A percentile compares a stretch with the other conserved stretches of the same genome.
These are phyloP conservation scores for Tachuris rubrigastra DNA, from an alignment of 2,113 vertebrate species.

Conservation along the genomic window DNA sequence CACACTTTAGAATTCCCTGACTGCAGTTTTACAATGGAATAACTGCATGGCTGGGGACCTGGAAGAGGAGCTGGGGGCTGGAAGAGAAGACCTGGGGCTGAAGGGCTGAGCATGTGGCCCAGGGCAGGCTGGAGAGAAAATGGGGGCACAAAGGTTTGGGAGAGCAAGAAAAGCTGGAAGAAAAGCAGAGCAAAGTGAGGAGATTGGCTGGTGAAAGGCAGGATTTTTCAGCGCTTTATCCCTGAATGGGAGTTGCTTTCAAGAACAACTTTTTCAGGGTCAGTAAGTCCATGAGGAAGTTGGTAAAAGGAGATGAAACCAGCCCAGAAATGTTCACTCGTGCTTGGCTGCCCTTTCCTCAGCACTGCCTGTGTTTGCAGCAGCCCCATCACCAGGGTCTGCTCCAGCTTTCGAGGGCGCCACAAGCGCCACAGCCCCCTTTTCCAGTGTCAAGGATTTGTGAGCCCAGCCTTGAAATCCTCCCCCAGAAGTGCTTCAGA, in stretches of 20 bases:
- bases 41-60: neutral
- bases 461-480: neutral
- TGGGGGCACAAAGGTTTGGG: neutral
- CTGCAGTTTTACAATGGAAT: neutral
- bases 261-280: neutral
- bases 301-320: neutral
- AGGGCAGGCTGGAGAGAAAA: neutral
- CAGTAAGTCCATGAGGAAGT: neutral
- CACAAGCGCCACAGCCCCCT: fast-evolving
- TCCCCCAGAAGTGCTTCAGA: neutral
- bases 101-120: neutral
- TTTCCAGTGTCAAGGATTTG: neutral
- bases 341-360: neutral
- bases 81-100: neutral
- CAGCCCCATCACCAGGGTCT: neutral
- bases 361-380: fast-evolving
- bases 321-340: neutral
- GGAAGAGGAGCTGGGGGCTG: neutral
- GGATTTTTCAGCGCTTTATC: neutral
- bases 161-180: neutral
- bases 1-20: neutral
- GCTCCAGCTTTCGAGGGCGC: fast-evolving
- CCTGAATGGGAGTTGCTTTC: neutral
- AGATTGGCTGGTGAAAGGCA: neutral
- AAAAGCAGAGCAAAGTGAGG: neutral